phyloP scores from a whole-genome alignment of 2,113 vertebrate genomes.

The Tyrannus savana region DNA sequence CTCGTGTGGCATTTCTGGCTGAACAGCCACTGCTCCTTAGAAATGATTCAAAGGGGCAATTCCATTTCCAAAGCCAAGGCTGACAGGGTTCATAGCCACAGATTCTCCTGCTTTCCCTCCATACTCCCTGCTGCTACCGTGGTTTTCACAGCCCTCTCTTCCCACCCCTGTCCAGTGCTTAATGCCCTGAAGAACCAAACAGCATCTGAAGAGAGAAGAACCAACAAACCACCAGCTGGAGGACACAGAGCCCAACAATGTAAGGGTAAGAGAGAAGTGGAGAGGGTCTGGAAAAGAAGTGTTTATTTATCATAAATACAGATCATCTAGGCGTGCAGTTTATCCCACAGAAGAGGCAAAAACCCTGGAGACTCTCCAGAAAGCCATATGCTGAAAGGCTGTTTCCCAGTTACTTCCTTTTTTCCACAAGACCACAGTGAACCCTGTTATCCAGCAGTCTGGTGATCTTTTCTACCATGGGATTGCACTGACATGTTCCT shows the following conservation, averaged over 20 bases:
- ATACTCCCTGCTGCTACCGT: neutral
- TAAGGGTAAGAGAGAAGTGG: neutral
- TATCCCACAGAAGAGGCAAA: neutral
- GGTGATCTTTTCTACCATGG: neutral
- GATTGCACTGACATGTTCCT: neutral
- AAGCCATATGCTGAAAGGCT: neutral
- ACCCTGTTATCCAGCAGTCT: neutral
- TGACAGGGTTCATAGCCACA: neutral
- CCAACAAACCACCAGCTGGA: neutral
- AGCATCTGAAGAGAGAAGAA: neutral
- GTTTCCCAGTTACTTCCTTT: neutral
- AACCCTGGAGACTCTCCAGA: neutral
- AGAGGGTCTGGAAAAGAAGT: neutral
- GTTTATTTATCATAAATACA: conserved; percentile 58
- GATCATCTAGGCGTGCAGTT: neutral
- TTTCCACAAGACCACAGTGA: neutral
- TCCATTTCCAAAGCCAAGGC: neutral
- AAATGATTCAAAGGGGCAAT: neutral
- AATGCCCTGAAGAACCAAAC: neutral
- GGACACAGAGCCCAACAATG: neutral
- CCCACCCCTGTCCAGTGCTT: neutral
- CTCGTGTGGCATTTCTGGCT: neutral
- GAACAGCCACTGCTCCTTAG: neutral
- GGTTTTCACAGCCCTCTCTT: neutral
- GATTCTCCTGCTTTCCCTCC: neutral